These are phyloP conservation scores for Neodiprion fabricii DNA, from an alignment of 1,140 invertebrate genomes.

Conservation along the genomic window DNA sequence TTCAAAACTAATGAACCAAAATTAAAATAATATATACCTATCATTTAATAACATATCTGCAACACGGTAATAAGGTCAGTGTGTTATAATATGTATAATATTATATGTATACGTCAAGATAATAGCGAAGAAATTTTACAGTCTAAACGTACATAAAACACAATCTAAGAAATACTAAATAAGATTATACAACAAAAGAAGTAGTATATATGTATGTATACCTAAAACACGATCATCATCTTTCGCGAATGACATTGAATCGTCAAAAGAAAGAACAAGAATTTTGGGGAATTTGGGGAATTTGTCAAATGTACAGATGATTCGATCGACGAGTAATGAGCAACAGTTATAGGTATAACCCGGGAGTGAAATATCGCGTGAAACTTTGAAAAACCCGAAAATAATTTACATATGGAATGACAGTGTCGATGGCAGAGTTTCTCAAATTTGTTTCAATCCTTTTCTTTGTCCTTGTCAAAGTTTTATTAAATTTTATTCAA, in stretches of 20 bases:
- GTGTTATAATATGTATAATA: conserved; percentile 23
- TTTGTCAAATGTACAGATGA: no score
- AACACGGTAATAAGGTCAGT: not conserved
- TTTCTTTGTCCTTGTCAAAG: not conserved
- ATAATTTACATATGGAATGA: conserved; percentile 5
- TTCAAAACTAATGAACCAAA: not conserved
- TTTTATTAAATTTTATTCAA: no score
- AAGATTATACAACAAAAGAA: not conserved
- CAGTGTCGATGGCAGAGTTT: conserved; percentile 1
- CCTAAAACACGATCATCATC: conserved; percentile 4
- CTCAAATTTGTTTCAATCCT: not conserved
- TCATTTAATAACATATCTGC: not conserved
- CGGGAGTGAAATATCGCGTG: no score
- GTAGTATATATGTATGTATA: not conserved
- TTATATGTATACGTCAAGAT: conserved; percentile 28
- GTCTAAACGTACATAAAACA: conserved; percentile 44
- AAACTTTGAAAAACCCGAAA: not conserved
- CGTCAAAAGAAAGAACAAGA: not conserved
- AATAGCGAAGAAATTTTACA: conserved; percentile 47
- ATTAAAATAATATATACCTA: not conserved
- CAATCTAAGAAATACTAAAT: conserved; percentile 33
- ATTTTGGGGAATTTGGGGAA: not conserved
- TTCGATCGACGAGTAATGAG: no score
- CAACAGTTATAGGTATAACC: no score
- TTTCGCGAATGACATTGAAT: not conserved